Evolutionary conservation across 2,888 invertebrate species (phyloP).

Genomic region (Crepidodera aurea): DNA sequence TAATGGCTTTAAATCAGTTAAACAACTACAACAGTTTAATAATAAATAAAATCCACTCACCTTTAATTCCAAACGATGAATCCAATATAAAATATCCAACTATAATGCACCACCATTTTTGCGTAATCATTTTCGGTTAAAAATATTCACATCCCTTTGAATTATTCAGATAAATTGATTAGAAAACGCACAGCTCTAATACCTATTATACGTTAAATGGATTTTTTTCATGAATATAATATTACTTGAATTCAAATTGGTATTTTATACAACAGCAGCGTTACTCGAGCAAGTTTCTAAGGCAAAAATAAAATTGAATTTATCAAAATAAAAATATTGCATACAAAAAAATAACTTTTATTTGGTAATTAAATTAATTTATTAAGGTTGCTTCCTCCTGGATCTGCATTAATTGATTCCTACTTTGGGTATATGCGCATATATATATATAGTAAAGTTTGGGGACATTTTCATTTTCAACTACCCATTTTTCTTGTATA

Average conservation of each 20-base stretch:
- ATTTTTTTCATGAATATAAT: conserved; percentile 4
- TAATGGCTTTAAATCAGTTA: too few relatives aligned
- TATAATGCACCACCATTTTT: conserved; percentile 12
- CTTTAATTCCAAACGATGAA: conserved; percentile 7
- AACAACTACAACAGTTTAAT: too few relatives aligned
- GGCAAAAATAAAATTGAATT: too few relatives aligned
- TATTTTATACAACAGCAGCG: conserved; percentile 3
- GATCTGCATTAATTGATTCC: too few relatives aligned
- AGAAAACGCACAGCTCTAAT: conserved; percentile 4
- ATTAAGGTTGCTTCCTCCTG: too few relatives aligned
- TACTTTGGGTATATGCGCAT: too few relatives aligned
- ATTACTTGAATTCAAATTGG: conserved; percentile 4
- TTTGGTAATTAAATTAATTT: too few relatives aligned
- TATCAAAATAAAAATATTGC: too few relatives aligned
- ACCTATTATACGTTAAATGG: conserved; percentile 1
- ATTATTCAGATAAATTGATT: conserved; percentile 10
- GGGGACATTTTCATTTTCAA: too few relatives aligned
- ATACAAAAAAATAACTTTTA: too few relatives aligned
- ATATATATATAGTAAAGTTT: too few relatives aligned
- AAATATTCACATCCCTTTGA: conserved; percentile 17
- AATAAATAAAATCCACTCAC: conserved; percentile 8
- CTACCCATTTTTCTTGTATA: too few relatives aligned
- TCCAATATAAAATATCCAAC: conserved; percentile 10
- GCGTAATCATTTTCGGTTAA: conserved; percentile 2
- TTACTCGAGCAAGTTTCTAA: background rate